Base-by-base conservation (phyloP, 2,888 invertebrate species). In the Endotricha flammealis region DNA sequence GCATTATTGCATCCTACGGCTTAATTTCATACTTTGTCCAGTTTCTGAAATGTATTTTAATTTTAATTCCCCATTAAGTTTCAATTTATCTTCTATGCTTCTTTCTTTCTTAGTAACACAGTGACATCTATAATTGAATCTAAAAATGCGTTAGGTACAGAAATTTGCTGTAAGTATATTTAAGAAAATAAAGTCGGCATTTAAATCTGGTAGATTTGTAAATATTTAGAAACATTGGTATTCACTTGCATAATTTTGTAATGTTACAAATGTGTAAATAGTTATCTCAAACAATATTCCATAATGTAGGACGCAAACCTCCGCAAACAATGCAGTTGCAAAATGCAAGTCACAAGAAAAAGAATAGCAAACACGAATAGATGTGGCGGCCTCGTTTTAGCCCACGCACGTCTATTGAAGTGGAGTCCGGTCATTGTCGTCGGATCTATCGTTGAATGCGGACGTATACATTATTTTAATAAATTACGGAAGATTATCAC, bases 391-490 rank as follows among this genome's bases (percentile, higher is more conserved):
- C 80, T 81, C 72, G 67, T 64, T 67, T 54, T 62, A 45, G 42
- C 82, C 80, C 65, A 81, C 81, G 66, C 75, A 60, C 46, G 42
- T 49, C 50, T 60, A 53, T 52, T 59, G 50, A 45, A 56, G 62
- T 56, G 49, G 44, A 56, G 62, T 56, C 62, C 72, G 78, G 75
- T 76, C 77, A 80, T 77, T 80, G 77, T 72, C 72, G 66, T 63
- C 53, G 51, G 57, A 48, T 45, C 48, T 35, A 48, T 53, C 55
- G 50, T 46, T 44, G 47, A 48, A 52, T 46, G 57, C 53, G 56
- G 53, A 53, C 48, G 50, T 50, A 52, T 48, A 57, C 45, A 42
- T 39, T 17, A 33, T 27, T 9, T 33, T 14, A 32, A 14, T 12
- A 12, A 16, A 25, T 25, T 25, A 27, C 33, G 17, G n/a, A n/a